Evolutionary conservation across 1,140 invertebrate species (phyloP).

Genomic region (Pinna nobilis): DNA sequence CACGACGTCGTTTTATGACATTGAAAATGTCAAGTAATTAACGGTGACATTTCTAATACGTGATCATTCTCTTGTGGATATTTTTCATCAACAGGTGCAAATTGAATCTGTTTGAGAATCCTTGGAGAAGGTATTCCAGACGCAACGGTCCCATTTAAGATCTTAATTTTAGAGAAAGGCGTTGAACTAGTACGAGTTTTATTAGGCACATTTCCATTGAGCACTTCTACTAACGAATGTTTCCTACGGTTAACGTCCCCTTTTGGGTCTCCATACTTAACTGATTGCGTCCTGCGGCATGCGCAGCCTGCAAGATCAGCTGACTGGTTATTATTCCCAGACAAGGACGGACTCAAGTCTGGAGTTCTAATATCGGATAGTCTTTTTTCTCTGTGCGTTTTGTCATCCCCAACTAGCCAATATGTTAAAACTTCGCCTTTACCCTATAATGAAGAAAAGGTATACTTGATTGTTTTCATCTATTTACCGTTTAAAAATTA

Average conservation of each 20-base stretch:
- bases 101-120: constrained; percentile 16
- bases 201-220: constrained; percentile 31
- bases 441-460: constrained; percentile 75
- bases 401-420: constrained; percentile 88
- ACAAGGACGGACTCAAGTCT: constrained; percentile 18
- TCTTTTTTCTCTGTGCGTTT: constrained; percentile 39
- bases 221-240: constrained; percentile 4
- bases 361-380: constrained; percentile 27
- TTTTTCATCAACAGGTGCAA: not conserved
- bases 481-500: not conserved
- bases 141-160: constrained; percentile 8
- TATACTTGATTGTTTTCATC: not conserved
- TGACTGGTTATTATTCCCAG: constrained; percentile 36
- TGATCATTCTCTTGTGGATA: not conserved
- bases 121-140: constrained; percentile 7
- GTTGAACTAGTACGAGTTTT: not conserved
- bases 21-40: constrained; percentile 6
- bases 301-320: not conserved
- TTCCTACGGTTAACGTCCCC: not conserved
- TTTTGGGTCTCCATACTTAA: not conserved
- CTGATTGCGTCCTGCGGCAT: not conserved
- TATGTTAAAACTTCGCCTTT: constrained; percentile 91
- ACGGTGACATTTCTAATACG: constrained; percentile 6
- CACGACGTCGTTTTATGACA: too few relatives aligned
- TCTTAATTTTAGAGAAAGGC: constrained; percentile 6